Conservation (phyloP, 2,888 invertebrate genomes). For the Hyppa rectilinea region DNA sequence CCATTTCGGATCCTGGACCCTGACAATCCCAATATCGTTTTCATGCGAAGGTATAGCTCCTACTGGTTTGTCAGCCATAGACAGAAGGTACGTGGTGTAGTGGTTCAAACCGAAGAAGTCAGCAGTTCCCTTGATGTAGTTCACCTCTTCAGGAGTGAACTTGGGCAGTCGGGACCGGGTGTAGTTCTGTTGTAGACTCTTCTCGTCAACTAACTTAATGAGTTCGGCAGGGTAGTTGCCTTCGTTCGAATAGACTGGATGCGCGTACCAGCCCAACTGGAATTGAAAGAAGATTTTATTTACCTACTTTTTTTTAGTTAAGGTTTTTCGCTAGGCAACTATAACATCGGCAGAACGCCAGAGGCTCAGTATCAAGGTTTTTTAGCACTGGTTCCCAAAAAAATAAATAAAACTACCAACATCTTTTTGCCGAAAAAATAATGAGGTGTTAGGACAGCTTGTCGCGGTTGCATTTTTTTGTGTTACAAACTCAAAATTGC, state of each 20-base stretch:
- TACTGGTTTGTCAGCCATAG: constrained; percentile 84
- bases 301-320: neutral
- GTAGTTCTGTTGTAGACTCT: constrained; percentile 89
- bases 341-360: neutral
- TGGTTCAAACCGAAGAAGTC: constrained; percentile 89
- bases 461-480: neutral
- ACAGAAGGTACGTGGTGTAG: constrained; percentile 87
- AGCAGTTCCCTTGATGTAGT: constrained; percentile 85
- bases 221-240: constrained; percentile 91
- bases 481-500: neutral
- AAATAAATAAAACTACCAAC: neutral
- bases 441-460: neutral
- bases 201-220: constrained; percentile 88
- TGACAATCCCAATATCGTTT: constrained; percentile 91
- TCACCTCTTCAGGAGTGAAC: constrained; percentile 88
- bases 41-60: constrained; percentile 90
- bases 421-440: neutral
- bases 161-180: constrained; percentile 90
- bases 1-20: constrained; percentile 91
- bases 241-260: constrained; percentile 88
- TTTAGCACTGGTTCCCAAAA: neutral
- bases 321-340: neutral
- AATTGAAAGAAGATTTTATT: constrained; percentile 50
- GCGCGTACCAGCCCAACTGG: constrained; percentile 90
- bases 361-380: neutral